A percentile compares a stretch with the other conserved stretches of the same genome.
phyloP scores from a whole-genome alignment of 2,888 invertebrate species.

The Kryphioiulus occultus region DNA sequence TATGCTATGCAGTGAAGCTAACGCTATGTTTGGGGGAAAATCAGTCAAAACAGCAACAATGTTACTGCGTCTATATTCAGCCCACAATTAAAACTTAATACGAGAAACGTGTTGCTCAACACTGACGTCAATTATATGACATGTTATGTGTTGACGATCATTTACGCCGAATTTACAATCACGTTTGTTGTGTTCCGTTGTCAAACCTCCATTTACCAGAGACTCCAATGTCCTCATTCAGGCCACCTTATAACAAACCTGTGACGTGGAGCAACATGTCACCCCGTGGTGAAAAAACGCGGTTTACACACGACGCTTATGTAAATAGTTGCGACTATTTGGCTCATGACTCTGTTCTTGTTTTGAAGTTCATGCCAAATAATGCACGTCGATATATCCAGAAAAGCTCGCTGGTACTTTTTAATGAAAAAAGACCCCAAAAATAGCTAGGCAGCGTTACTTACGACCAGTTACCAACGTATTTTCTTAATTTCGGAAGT shows the following conservation, averaged over 20 bases:
- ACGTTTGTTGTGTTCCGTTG: not conserved
- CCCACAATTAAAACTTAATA: not conserved
- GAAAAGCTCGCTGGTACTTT: not conserved
- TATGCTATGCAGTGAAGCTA: not conserved
- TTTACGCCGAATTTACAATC: not conserved
- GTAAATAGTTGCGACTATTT: not conserved
- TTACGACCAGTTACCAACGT: no score
- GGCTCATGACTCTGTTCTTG: not conserved
- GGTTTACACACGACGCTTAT: not conserved
- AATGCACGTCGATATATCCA: not conserved
- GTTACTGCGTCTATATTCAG: not conserved
- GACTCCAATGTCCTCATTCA: not conserved
- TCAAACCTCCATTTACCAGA: not conserved
- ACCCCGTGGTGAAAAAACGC: not conserved
- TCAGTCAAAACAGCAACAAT: not conserved
- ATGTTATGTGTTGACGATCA: not conserved
- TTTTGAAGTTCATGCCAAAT: not conserved
- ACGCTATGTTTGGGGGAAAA: not conserved
- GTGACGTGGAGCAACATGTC: not conserved
- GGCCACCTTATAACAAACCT: not conserved
- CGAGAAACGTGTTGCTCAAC: not conserved
- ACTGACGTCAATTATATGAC: not conserved
- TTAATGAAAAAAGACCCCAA: not conserved
- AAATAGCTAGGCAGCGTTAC: not conserved
- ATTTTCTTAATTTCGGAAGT: not conserved